A percentile compares a stretch with the other conserved stretches of the same genome.
These are phyloP conservation scores for Glossosoma conforme DNA, from an alignment of 1,140 invertebrate species.

Conservation along the genomic window DNA sequence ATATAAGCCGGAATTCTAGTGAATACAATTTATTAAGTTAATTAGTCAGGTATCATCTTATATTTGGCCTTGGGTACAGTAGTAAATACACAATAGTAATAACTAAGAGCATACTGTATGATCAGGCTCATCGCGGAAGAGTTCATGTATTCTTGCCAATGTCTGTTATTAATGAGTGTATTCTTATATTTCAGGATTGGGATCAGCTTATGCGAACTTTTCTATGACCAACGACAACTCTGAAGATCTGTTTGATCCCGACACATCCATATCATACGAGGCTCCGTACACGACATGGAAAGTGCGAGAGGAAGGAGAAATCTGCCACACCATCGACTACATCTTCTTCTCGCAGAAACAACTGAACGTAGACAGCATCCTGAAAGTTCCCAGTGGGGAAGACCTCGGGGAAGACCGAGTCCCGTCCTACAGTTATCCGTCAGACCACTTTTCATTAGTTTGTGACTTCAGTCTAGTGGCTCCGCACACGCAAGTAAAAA, in stretches of 20 bases:
- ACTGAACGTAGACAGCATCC: constrained; percentile 55
- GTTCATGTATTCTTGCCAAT: no score
- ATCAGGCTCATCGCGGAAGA: no score
- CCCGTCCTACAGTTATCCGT: constrained; percentile 67
- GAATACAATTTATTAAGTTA: no score
- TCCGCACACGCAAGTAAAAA: no score
- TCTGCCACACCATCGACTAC: constrained; percentile 75
- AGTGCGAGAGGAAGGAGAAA: constrained; percentile 64
- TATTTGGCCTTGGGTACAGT: no score
- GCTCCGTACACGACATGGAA: constrained; percentile 73
- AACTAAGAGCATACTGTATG: no score
- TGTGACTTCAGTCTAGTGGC: constrained; percentile 53
- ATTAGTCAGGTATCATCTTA: no score
- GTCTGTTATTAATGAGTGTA: no score
- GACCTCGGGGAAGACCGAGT: constrained; percentile 64
- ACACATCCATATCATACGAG: constrained; percentile 50
- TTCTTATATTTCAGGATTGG: constrained; percentile 16
- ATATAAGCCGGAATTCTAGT: no score
- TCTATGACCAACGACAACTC: not conserved
- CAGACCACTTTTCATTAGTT: constrained; percentile 75
- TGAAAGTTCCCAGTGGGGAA: constrained; percentile 61
- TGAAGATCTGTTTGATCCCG: constrained; percentile 14
- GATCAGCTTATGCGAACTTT: constrained; percentile 22
- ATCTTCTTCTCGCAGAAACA: constrained; percentile 62
- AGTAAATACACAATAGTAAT: no score